Evolutionary conservation across 2,888 invertebrate genomes (phyloP).

Genomic region (Pristionchus maxplancki): DNA sequence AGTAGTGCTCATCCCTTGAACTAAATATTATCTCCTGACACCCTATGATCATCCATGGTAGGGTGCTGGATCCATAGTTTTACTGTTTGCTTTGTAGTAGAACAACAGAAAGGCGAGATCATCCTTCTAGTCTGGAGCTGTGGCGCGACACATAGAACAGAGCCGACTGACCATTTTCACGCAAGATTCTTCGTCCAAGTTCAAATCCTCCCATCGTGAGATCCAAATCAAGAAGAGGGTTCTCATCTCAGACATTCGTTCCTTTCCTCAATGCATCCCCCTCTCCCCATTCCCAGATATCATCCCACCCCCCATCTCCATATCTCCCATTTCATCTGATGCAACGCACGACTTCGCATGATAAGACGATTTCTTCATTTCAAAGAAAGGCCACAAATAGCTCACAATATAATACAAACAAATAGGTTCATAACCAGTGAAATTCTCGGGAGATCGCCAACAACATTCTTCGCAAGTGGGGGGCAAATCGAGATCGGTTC

Average conservation of each 20-base stretch:
- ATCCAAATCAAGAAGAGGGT: not conserved
- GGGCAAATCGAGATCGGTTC: not conserved
- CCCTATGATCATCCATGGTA: too few species aligned
- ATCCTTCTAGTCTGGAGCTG: too few species aligned
- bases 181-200: too few species aligned
- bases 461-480: not conserved
- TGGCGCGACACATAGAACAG: too few species aligned
- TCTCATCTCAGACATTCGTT: not conserved
- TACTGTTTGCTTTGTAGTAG: too few species aligned
- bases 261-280: not conserved
- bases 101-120: too few species aligned
- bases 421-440: conserved; percentile 2
- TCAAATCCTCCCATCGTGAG: too few species aligned
- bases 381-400: not conserved
- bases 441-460: not conserved
- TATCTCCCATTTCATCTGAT: not conserved
- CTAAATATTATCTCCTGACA: too few species aligned
- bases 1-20: too few species aligned
- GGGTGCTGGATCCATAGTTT: too few species aligned
- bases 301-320: not conserved
- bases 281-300: not conserved
- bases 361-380: conserved; percentile 35
- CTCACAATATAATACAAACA: conserved; percentile 3
- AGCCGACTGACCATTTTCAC: too few species aligned
- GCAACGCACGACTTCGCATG: not conserved